Evolutionary conservation across 2,888 invertebrate species (phyloP), one percentile per base, ranked within the genome.

Genomic region (Neoaliturus tenellus): DNA sequence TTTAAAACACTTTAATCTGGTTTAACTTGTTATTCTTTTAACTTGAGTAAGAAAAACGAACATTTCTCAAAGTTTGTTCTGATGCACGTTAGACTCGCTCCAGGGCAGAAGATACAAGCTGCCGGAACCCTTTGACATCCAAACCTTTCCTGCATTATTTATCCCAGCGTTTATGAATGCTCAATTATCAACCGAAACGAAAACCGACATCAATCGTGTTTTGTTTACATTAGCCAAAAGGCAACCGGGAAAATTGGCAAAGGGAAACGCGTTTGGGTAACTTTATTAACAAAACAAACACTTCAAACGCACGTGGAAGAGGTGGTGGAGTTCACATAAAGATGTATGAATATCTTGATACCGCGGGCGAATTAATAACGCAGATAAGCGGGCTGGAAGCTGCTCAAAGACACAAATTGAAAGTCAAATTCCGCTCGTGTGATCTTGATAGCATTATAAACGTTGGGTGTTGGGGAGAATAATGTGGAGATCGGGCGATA

Each of bases 391-490:
- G 1, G 28, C 75, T 71, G 71, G 71, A 39, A 39, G 41, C 39
- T 25, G 75, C 48, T 75, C 75, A 75, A 75, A 75, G 75, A 44
- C 71, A 71, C 44, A 75, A 75, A 75, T 75, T 75, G 75, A 75
- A 75, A 75, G 75, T 75, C 75, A 75, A 44, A 75, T 75, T 44
- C 75, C 75, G n/a, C 39, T 14, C 33, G 25, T 41, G 71, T 35
- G 75, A 75, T 75, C 75, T 75, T 75, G 75, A 75, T 75, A 75
- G 48, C 48, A 48, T 75, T 75, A 75, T 75, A 75, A 71, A 71
- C 41, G 20, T 4, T 39, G 71, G 71, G 33, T 44, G 41, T 71
- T 41, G 48, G 12, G 44, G 75, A 48, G 41, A 71, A 71, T 71
- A 71, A 71, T 39, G 41, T 23, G 75, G 25, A 25, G 75, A 41